These are phyloP conservation scores for Danaus plexippus DNA, from an alignment of 1,140 invertebrate species.

Conservation along the genomic window DNA sequence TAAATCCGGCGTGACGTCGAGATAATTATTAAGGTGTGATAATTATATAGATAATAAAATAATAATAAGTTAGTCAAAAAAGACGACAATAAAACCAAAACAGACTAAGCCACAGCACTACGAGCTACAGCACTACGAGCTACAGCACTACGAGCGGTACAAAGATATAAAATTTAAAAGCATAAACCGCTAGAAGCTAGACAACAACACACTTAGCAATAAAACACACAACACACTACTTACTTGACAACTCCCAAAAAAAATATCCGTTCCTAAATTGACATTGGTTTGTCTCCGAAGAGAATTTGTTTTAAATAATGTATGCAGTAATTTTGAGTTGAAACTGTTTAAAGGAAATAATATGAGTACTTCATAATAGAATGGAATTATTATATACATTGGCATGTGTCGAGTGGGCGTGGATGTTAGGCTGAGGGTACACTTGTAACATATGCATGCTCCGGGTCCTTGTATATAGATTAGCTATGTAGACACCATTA, in stretches of 20 bases:
- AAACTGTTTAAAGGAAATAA: neutral
- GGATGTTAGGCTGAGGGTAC: too few species aligned
- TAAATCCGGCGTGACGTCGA: too few species aligned
- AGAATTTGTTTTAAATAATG: conserved; percentile 1
- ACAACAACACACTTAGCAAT: neutral
- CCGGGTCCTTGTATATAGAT: too few species aligned
- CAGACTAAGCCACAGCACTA: too few species aligned
- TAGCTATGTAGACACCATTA: too few species aligned
- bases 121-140: neutral
- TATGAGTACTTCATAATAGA: conserved; percentile 6
- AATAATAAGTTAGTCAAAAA: too few species aligned
- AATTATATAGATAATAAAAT: too few species aligned
- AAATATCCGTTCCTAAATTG: neutral
- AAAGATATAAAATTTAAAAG: neutral
- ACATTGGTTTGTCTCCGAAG: neutral
- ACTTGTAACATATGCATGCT: too few species aligned
- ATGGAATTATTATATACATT: neutral
- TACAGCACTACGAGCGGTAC: neutral
- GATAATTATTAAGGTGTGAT: too few species aligned
- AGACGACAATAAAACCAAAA: too few species aligned
- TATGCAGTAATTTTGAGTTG: conserved; percentile 17
- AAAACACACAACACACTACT: neutral
- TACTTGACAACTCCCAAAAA: too few species aligned
- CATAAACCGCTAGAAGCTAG: conserved; percentile 3
- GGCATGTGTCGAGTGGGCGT: too few species aligned